Evolutionary conservation across 2,113 vertebrate genomes (phyloP).

Genomic region (Charadrius vociferus): DNA sequence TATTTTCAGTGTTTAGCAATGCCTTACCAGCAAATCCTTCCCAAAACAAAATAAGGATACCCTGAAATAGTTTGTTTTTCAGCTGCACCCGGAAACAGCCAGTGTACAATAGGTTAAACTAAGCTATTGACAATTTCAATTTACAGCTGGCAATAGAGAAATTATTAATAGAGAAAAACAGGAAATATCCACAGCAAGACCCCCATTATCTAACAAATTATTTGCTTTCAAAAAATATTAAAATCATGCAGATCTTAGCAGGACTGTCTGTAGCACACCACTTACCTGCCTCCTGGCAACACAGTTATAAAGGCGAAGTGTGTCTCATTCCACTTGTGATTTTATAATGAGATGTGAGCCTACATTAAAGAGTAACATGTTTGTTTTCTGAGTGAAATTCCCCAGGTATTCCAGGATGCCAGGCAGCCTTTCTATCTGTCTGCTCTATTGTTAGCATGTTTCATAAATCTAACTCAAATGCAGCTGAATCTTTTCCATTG

Average conservation of each 20-base stretch:
- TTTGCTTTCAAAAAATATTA: conserved; percentile 71
- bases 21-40: background rate
- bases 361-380: conserved; percentile 74
- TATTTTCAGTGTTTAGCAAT: background rate
- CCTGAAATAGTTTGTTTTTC: background rate
- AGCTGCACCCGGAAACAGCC: background rate
- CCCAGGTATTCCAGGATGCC: conserved; percentile 65
- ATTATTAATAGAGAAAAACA: conserved; percentile 58
- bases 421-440: conserved; percentile 58
- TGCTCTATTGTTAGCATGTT: conserved; percentile 55
- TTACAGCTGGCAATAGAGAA: conserved; percentile 5
- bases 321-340: conserved; percentile 74
- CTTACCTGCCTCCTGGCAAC: conserved; percentile 70
- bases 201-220: conserved; percentile 57
- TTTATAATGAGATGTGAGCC: conserved; percentile 75
- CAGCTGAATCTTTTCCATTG: background rate
- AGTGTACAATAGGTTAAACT: conserved; percentile 37
- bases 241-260: conserved; percentile 65
- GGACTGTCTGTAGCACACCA: conserved; percentile 47
- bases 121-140: background rate
- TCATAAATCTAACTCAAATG: conserved; percentile 68
- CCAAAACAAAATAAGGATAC: background rate
- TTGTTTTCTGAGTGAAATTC: conserved; percentile 79
- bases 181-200: conserved; percentile 55
- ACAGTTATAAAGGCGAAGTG: conserved; percentile 60